Percentiles rank a stretch among this genome's conserved stretches.
Conservation (phyloP, 2,888 invertebrate genomes). For the Atrina japonica region DNA sequence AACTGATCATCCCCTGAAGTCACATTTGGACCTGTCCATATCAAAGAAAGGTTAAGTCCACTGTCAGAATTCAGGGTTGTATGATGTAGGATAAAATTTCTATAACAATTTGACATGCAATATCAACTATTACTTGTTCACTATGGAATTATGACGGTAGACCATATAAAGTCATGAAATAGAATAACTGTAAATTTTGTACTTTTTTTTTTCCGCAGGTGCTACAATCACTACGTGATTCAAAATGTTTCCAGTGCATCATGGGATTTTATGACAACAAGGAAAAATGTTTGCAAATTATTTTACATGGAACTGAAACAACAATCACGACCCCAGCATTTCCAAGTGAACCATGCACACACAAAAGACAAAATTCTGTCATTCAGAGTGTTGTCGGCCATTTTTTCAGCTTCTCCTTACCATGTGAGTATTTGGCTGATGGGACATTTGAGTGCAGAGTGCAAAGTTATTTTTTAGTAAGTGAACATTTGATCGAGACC, state of each 20-base stretch:
- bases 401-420: constrained; percentile 59
- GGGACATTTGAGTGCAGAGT: too few species aligned
- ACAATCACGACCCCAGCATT: constrained; percentile 53
- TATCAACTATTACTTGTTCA: background rate
- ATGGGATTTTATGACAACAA: constrained; percentile 48
- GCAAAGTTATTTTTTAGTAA: too few species aligned
- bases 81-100: background rate
- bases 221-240: constrained; percentile 44
- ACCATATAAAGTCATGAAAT: too few species aligned
- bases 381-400: constrained; percentile 63
- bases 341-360: constrained; percentile 64
- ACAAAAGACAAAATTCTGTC: constrained; percentile 52
- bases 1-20: too few species aligned
- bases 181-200: too few species aligned
- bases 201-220: constrained; percentile 44
- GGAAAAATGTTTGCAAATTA: constrained; percentile 48
- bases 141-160: too few species aligned
- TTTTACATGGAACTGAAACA: constrained; percentile 58
- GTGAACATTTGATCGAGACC: too few species aligned
- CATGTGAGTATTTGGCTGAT: too few species aligned
- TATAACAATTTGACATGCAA: background rate
- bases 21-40: too few species aligned
- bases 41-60: too few species aligned
- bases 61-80: too few species aligned
- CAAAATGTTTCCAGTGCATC: constrained; percentile 55